A percentile compares a stretch with the other conserved stretches of the same genome.
Evolutionary conservation across 2,113 vertebrate species (phyloP).

Genomic region (Numenius arquata): DNA sequence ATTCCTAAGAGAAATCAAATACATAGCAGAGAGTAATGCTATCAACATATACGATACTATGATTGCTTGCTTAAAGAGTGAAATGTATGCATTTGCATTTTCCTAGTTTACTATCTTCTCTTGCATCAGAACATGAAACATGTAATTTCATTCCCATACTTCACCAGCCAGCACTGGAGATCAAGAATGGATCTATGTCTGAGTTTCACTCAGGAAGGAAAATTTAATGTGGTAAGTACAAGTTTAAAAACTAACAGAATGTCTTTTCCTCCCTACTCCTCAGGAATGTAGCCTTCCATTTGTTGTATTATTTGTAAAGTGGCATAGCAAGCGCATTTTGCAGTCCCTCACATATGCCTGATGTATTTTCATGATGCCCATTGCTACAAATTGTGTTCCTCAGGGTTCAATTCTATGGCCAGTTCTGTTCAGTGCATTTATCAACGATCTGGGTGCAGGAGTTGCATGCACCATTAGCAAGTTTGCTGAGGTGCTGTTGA

Average conservation of each 20-base stretch:
- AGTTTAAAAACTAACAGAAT: neutral
- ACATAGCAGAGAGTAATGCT: neutral
- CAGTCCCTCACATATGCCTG: neutral
- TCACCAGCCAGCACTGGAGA: neutral
- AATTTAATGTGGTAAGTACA: neutral
- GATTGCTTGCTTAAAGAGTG: neutral
- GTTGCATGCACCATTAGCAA: neutral
- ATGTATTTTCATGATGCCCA: neutral
- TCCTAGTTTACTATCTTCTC: neutral
- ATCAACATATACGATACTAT: neutral
- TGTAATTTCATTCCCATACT: neutral
- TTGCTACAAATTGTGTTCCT: neutral
- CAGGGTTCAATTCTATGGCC: neutral
- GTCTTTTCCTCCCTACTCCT: neutral
- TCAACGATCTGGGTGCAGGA: neutral
- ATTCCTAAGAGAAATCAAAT: constrained; percentile 8
- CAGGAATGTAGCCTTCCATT: neutral
- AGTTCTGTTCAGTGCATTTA: neutral
- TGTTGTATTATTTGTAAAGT: neutral
- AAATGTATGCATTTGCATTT: neutral
- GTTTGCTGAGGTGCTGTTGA: neutral
- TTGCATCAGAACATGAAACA: neutral
- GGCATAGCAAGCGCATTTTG: neutral
- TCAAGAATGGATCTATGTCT: neutral
- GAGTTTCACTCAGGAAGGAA: neutral